Evolutionary conservation across 2,113 vertebrate species (phyloP).

Genomic region (Rhinolophus ferrumequinum): DNA sequence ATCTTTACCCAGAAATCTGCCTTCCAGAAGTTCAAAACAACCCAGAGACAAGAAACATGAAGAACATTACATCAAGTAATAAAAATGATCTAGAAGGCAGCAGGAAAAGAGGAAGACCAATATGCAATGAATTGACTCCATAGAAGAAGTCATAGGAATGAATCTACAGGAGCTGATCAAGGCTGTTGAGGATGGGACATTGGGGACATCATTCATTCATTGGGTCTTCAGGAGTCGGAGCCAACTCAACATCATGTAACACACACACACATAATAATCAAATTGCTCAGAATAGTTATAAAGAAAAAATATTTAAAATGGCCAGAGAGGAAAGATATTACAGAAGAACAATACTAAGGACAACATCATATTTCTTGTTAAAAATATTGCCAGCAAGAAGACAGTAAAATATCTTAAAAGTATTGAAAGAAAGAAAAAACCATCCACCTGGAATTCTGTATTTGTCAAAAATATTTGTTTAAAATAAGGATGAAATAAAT

Average conservation of each 20-base stretch:
- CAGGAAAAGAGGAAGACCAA: not conserved
- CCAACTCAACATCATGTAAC: not conserved
- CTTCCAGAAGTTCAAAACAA: slow-evolving; percentile 12
- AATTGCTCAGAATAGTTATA: not conserved
- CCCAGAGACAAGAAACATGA: not conserved
- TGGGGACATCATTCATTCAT: not conserved
- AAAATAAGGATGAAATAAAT: not conserved
- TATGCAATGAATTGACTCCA: not conserved
- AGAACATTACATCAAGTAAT: not conserved
- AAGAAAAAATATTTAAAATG: not conserved
- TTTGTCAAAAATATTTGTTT: not conserved
- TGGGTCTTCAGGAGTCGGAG: not conserved
- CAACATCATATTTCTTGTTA: not conserved
- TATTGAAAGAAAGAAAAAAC: not conserved
- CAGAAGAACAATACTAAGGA: not conserved
- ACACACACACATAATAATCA: not conserved
- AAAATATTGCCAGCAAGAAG: slow-evolving; percentile 7
- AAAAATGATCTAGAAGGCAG: not conserved
- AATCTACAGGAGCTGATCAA: not conserved
- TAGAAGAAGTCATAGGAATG: not conserved
- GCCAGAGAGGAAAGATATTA: not conserved
- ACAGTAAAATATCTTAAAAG: not conserved
- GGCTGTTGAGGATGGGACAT: not conserved
- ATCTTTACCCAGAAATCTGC: slow-evolving; percentile 17
- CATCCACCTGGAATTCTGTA: not conserved